Base-by-base conservation (phyloP, 2,888 invertebrate species). In the Kuschelorhynchus macadamiae region DNA sequence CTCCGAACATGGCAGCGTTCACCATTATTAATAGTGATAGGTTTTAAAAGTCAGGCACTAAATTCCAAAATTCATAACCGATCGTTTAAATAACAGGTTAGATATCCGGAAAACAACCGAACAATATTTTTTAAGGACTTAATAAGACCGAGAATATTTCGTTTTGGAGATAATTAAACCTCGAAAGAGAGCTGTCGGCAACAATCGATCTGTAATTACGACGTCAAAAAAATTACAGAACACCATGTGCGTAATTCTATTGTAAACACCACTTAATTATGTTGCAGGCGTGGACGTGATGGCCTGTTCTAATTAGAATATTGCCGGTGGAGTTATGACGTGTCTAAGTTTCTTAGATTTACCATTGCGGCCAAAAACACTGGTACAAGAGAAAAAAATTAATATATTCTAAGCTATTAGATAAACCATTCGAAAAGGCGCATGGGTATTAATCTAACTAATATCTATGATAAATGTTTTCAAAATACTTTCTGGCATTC, bases 211-310 rank as follows among this genome's bases (percentile, higher is more conserved):
- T 63, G 46, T 68, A 68, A 68, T 68, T 68, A 64, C 42, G 36
- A 60, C 50, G 59, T 64, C 67, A 53, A 64, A 68, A 64, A 63
- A 53, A 64, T 33, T 36, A 59, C 36, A 44, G 59, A 68, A 57
- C 55, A 44, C 63, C 59, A 59, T 68, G 59, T 59, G 32, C 60
- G 61, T 64, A 68, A 63, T 64, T 59, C 69, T 60, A 69, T 69
- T 69, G 69, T 69, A 69, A 69, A 69, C 69, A 65, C 56, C 44
- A 18, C 64, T 69, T 69, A 69, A 69, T 69, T 65, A 68, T 41
- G 63, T 52, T 33, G 39, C 52, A 20, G 68, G 68, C 68, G 68
- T 59, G 68, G 53, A 63, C 52, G 32, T 53, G 44, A 46, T n/a
- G 32, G 44, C 16, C 18, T 3, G 44, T 16, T 44, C 44, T 44